A percentile compares a stretch with the other conserved stretches of the same genome.
Evolutionary conservation across 2,888 invertebrate species (phyloP).

Genomic region (Campoplex nolae): DNA sequence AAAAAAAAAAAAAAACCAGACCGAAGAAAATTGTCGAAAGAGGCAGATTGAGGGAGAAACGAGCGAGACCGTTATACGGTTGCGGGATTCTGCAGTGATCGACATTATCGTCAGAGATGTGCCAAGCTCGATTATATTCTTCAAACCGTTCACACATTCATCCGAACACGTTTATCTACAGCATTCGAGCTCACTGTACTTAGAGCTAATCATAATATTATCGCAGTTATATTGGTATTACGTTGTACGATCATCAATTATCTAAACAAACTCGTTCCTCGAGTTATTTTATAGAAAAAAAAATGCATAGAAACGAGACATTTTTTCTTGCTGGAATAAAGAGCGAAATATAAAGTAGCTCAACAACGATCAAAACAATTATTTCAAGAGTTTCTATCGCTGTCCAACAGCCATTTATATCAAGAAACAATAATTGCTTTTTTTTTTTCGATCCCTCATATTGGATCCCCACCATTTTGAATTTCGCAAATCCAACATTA

Average conservation of each 20-base stretch:
- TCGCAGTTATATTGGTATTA: not conserved
- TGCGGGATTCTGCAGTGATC: slow-evolving; percentile 25
- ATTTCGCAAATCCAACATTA: no score
- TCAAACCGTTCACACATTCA: not conserved
- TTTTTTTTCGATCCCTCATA: no score
- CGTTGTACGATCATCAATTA: not conserved
- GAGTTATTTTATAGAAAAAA: no score
- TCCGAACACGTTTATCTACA: not conserved
- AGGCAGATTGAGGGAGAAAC: not conserved
- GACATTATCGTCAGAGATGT: slow-evolving; percentile 15
- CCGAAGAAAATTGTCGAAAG: slow-evolving; percentile 23
- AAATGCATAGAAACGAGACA: no score
- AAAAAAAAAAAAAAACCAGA: not conserved
- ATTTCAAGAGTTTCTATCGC: not conserved
- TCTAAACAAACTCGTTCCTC: not conserved
- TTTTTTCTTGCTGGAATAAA: not conserved
- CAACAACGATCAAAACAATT: no score
- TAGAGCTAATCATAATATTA: not conserved
- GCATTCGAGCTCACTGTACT: not conserved
- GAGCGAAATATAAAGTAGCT: not conserved
- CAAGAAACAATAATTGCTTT: no score
- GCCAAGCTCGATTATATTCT: slow-evolving; percentile 3
- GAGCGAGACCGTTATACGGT: slow-evolving; percentile 44
- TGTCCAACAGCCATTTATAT: not conserved
- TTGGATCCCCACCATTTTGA: no score